Base-by-base conservation (phyloP, 2,888 invertebrate genomes). In the Pomacea canaliculata region DNA sequence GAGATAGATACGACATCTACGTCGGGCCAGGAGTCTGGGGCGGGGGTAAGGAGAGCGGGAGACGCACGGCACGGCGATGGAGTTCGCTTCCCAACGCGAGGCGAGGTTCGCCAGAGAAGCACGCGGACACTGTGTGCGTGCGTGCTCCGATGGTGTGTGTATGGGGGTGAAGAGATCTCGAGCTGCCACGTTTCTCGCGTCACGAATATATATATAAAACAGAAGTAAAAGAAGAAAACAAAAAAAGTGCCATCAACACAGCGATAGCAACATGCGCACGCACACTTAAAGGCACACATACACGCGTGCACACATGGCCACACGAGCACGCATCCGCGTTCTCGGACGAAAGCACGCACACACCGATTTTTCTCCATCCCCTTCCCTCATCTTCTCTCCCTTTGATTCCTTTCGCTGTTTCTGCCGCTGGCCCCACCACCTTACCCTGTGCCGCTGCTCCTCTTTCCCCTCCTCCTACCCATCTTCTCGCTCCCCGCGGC, bases 371-470 rank as follows among this genome's bases (percentile, higher is more conserved):
- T 59, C n/a, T 46, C 23, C 49, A n/a, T 23, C 56, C 51, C 72
- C 48, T 48, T 65, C 73, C 27, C 66, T 46, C 27, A 23, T 56
- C 49, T 18, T 51, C 49, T 56, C 49, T 18, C 66, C 49, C 48
- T 12, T n/a, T 48, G 9, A 16, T 56, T 27, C 59, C 65, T 56
- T 66, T 49, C 27, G 63, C 65, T 27, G 23, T 70, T 51, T 60
- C 75, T 62, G 59, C 23, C 70, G 18, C 70, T 73, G 66, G 37
- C 73, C 63, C 65, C 37, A 18, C 37, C 65, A 10, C 49, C 37
- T 5, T 37, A 5, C 37, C 37, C 37, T 37, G 4, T 37, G 37
- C 37, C 37, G 37, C 4, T 37, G 37, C 37, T 37, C 37, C 37
- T 5, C 37, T 37, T 37, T 23, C 37, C 37, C 37, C 37, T 5